A percentile compares a stretch with the other conserved stretches of the same genome.
Conservation (phyloP, 1,140 invertebrate genomes). For the Drosophila oshimai region DNA sequence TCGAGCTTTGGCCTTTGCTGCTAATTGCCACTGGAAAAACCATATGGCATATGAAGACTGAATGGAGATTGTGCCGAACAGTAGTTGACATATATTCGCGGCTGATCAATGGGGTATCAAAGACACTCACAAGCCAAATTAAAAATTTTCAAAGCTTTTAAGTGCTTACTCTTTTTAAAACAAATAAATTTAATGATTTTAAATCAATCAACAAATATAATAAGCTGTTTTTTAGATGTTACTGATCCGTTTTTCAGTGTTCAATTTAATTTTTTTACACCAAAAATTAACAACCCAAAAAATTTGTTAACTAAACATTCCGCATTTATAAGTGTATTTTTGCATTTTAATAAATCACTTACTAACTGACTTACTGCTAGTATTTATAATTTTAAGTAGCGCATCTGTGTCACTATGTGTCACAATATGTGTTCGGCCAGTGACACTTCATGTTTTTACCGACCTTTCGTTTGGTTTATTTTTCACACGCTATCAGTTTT, state of each 20-base stretch:
- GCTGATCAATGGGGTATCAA: neutral
- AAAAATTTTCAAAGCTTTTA: neutral
- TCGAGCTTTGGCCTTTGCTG: slow-evolving; percentile 25
- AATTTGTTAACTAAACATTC: too few species aligned
- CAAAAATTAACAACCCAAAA: too few species aligned
- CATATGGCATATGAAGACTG: neutral
- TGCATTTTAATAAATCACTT: too few species aligned
- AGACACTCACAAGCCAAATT: neutral
- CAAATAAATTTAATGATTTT: neutral
- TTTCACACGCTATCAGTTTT: slow-evolving; percentile 78
- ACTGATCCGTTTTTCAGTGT: too few species aligned
- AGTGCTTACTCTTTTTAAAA: neutral
- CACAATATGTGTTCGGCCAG: slow-evolving; percentile 25
- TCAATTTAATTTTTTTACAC: too few species aligned
- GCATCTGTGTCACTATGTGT: slow-evolving; percentile 19
- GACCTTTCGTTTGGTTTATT: slow-evolving; percentile 69
- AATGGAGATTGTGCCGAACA: slow-evolving; percentile 16
- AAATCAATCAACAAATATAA: too few species aligned
- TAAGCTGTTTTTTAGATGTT: too few species aligned
- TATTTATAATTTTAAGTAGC: neutral
- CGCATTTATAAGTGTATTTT: too few species aligned
- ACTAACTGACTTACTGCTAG: neutral
- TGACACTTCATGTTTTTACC: slow-evolving; percentile 49
- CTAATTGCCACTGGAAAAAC: slow-evolving; percentile 62
- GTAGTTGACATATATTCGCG: slow-evolving; percentile 39